A percentile compares a stretch with the other conserved stretches of the same genome.
phyloP scores from a whole-genome alignment of 2,797 vertebrate species.

The Gallinago solitaria region DNA sequence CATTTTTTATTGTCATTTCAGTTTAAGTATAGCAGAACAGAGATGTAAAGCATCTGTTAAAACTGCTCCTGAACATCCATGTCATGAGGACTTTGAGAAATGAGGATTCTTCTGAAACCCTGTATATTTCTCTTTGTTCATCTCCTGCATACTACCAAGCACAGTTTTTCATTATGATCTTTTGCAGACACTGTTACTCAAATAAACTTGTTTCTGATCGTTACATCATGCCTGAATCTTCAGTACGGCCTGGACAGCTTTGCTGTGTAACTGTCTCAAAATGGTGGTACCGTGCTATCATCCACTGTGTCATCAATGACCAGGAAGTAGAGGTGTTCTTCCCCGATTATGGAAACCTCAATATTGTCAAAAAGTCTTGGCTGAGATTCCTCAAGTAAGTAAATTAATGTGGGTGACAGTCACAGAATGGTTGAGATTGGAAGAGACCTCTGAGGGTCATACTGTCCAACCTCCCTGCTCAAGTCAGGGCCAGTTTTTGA shows the following conservation, averaged over 20 bases:
- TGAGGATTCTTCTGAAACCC: not conserved
- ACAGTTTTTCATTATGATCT: not conserved
- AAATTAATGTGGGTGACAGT: rapidly evolving
- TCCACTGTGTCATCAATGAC: constrained; percentile 82
- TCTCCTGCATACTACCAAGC: not conserved
- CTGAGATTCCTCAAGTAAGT: constrained; percentile 94
- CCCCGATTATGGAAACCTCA: constrained; percentile 86
- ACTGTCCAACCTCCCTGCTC: not conserved
- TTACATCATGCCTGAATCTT: constrained; percentile 83
- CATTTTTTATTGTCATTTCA: not conserved
- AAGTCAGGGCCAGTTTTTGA: not conserved
- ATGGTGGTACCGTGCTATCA: constrained; percentile 92
- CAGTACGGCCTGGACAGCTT: constrained; percentile 84
- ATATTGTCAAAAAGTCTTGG: constrained; percentile 75
- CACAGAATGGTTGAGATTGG: not conserved
- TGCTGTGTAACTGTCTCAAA: constrained; percentile 84
- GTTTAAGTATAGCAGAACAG: not conserved
- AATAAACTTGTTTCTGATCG: constrained; percentile 82
- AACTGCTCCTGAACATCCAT: not conserved
- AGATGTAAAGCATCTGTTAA: not conserved
- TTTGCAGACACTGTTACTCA: constrained; percentile 86
- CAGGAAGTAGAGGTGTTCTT: constrained; percentile 88
- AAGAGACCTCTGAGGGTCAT: not conserved
- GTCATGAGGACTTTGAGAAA: not conserved
- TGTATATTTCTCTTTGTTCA: not conserved